A percentile compares a stretch with the other conserved stretches of the same genome.
These are phyloP conservation scores for Adrianichthys oophorus DNA, from an alignment of 2,797 vertebrate species.

Conservation along the genomic window DNA sequence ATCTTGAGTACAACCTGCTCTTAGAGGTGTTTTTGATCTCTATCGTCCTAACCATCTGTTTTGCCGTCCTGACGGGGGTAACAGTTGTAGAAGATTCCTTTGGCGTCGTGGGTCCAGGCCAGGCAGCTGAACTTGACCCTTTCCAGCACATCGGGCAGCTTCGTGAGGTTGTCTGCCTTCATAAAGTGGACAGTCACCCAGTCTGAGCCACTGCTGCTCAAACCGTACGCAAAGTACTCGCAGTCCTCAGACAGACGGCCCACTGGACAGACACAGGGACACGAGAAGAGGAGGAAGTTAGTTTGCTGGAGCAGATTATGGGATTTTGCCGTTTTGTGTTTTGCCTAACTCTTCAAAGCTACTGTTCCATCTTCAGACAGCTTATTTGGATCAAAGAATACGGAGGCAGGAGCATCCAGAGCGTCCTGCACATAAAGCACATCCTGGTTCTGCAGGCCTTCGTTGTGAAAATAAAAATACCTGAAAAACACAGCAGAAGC, in stretches of 20 bases:
- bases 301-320: not conserved
- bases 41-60: constrained; percentile 66
- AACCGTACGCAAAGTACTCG: constrained; percentile 78
- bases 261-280: constrained; percentile 50
- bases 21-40: not conserved
- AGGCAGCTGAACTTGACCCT: constrained; percentile 82
- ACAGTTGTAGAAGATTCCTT: constrained; percentile 79
- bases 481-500: constrained; percentile 36
- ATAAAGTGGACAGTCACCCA: constrained; percentile 78
- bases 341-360: constrained; percentile 73
- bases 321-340: too few species aligned
- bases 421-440: constrained; percentile 78
- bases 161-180: constrained; percentile 64
- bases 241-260: constrained; percentile 79
- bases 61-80: constrained; percentile 75
- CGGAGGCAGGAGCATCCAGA: constrained; percentile 56
- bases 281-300: not conserved
- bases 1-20: not conserved
- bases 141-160: constrained; percentile 73
- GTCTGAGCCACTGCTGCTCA: constrained; percentile 79
- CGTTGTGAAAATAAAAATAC: constrained; percentile 80
- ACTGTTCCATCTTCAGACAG: constrained; percentile 80
- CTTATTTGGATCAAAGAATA: constrained; percentile 79
- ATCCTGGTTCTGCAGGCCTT: constrained; percentile 80
- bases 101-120: constrained; percentile 81